Percentiles rank a stretch among this genome's conserved stretches.
These are phyloP conservation scores for Calcarius lapponicus DNA, from an alignment of 2,797 vertebrate genomes.

Conservation along the genomic window DNA sequence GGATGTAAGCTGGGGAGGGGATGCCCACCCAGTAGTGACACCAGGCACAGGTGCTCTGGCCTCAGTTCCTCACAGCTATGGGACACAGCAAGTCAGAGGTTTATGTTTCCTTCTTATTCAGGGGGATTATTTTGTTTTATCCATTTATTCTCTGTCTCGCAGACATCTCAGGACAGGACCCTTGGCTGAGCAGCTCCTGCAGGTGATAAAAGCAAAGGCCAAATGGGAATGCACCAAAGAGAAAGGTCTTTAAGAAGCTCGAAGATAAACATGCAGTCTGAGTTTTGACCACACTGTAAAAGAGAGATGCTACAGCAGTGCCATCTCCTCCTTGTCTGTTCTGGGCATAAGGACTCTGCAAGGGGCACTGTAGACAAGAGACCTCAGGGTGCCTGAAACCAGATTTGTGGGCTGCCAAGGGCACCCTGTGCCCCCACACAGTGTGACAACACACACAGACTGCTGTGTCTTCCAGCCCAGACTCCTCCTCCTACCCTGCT, in stretches of 20 bases:
- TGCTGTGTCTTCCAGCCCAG: background rate
- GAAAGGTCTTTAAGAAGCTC: background rate
- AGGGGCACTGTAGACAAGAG: background rate
- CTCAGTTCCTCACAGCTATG: background rate
- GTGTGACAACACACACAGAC: background rate
- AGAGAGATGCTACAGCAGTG: background rate
- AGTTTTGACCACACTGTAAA: background rate
- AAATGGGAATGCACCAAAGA: background rate
- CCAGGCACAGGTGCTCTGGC: background rate
- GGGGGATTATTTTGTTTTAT: background rate
- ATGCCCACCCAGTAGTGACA: background rate
- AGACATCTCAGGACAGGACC: background rate
- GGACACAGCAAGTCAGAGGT: background rate
- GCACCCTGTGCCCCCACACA: background rate
- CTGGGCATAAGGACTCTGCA: background rate
- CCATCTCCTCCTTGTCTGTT: background rate
- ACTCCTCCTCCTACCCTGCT: background rate
- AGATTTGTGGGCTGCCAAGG: background rate
- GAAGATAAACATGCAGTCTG: background rate
- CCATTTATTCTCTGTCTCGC: accelerated
- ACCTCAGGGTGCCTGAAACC: background rate
- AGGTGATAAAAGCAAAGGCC: background rate
- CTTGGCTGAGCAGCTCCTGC: background rate
- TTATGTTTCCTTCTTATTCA: background rate
- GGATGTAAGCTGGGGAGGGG: background rate